Conservation (phyloP, 1,140 invertebrate genomes). For the Pygmarrhopalites habei region DNA sequence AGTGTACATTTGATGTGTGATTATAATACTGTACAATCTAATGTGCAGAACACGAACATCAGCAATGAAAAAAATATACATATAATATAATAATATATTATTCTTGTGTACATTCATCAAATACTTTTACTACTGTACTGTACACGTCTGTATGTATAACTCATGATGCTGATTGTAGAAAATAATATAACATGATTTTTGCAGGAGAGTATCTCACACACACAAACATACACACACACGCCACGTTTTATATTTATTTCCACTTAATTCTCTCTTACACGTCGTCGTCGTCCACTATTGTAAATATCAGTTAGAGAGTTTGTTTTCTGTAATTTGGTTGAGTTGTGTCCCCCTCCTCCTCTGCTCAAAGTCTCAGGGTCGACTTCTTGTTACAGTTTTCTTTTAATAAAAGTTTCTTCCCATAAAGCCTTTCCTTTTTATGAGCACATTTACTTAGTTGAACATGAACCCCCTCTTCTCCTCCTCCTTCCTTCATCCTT, state of each 20-base stretch:
- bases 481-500: neutral
- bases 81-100: too few relatives aligned
- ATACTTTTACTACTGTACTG: too few relatives aligned
- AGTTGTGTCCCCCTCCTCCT: too few relatives aligned
- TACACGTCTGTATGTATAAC: too few relatives aligned
- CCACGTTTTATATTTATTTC: neutral
- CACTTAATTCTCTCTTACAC: neutral
- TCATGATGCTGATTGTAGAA: too few relatives aligned
- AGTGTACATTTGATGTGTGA: too few relatives aligned
- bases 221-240: neutral
- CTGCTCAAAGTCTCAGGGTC: neutral
- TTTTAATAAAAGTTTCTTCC: neutral
- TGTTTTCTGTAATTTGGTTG: neutral
- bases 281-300: neutral
- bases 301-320: neutral
- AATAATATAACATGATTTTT: neutral
- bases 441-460: neutral
- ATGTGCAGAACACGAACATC: too few relatives aligned
- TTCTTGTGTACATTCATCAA: too few relatives aligned
- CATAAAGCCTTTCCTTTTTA: constrained; percentile 1
- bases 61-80: too few relatives aligned
- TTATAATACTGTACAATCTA: too few relatives aligned
- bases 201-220: neutral
- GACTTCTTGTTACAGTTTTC: neutral
- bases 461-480: neutral